Base-by-base conservation (phyloP, 2,888 invertebrate species). In the Latrodectus hesperus region DNA sequence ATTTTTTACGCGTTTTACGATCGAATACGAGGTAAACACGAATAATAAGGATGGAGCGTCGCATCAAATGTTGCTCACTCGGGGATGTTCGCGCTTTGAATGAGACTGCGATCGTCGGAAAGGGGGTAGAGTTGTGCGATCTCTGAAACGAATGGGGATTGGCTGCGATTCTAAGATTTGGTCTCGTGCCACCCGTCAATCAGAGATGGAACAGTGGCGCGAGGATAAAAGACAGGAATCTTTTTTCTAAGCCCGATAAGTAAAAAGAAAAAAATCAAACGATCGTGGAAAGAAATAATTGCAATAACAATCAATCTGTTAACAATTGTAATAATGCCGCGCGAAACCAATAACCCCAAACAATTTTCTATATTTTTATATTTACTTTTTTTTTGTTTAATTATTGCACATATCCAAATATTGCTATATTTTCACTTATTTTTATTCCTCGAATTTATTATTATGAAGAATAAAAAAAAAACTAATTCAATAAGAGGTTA, bases 171-270 rank as follows among this genome's bases (percentile, higher is more conserved):
- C 65, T 55, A 17, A 73, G 84, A 65, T 65, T 67, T 49, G 51
- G 68, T 26, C 77, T 65, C 77, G 73, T 70, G 84, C 73, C 78
- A 38, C 65, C 65, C 77, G 77, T 74, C 74, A 79, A 71, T 82
- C 73, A 78, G 12, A 11, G 38, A 72, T 55, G 70, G 70, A 17
- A 55, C 16, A 70, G 79, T 64, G 71, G 71, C 55, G 55, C 16
- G 12, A 22, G 22, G 22, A 22, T 22, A 22, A 22, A 22, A 22
- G 22, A 22, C 22, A 22, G 55, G 55, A 11, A 55, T 55, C 16
- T 55, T 55, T 3, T 6, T 55, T 55, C 16, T 55, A 16, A 55
- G 55, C 11, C 8, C 6, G 55, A 55, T 55, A 55, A 11, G 55
- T 5, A 55, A 55, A 55, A 6, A 55, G 55, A 55, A 55, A 11